Percentiles rank a stretch among this genome's conserved stretches.
phyloP scores from a whole-genome alignment of 2,113 vertebrate genomes.

The Aegypius monachus region DNA sequence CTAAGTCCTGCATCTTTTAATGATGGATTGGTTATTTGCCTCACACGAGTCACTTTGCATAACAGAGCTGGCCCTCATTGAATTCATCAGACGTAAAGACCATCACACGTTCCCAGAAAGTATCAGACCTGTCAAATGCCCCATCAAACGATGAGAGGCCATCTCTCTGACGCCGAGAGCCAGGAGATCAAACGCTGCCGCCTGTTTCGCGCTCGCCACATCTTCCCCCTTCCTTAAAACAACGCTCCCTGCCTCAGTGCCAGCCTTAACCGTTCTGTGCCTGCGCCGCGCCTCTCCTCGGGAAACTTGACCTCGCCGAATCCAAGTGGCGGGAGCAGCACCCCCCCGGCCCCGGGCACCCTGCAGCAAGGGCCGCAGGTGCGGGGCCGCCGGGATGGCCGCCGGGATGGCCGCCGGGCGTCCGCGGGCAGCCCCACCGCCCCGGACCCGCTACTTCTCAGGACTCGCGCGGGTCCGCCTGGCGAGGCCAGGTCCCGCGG shows the following conservation, averaged over 20 bases:
- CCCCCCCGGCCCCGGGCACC: background rate
- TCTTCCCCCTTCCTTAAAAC: conserved; percentile 35
- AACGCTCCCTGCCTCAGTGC: background rate
- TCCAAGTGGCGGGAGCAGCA: rapidly evolving
- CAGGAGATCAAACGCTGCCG: conserved; percentile 21
- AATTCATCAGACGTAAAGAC: background rate
- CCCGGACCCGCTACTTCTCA: background rate
- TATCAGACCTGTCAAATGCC: background rate
- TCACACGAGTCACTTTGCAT: background rate
- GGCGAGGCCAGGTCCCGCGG: background rate
- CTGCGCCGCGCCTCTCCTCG: background rate
- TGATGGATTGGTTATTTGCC: background rate
- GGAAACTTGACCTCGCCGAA: background rate
- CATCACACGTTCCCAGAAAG: background rate
- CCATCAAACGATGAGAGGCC: background rate
- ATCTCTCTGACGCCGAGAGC: background rate
- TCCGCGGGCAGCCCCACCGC: rapidly evolving
- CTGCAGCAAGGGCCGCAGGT: rapidly evolving
- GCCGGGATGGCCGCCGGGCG: background rate
- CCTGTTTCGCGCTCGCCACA: background rate
- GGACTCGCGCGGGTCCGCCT: background rate
- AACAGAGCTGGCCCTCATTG: background rate
- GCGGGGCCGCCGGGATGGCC: rapidly evolving
- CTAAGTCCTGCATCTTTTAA: background rate
- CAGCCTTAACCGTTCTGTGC: conserved; percentile 8